Base-by-base conservation (phyloP, 2,113 vertebrate species). In the Psephotus haematonotus region DNA sequence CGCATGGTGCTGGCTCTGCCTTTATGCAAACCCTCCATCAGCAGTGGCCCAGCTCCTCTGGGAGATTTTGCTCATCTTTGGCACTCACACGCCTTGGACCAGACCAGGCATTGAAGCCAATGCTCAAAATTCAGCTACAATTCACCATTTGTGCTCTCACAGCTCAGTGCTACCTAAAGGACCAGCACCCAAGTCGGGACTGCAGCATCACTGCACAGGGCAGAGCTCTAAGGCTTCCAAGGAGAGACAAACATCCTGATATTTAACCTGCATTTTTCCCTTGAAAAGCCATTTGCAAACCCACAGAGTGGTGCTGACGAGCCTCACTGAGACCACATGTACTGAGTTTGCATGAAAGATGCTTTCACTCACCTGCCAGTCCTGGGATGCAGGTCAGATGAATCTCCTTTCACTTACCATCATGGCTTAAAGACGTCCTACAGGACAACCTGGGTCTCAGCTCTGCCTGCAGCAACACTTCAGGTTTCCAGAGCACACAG, bases 71-170 rank as follows among this genome's bases (percentile, higher is more conserved):
- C 37, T 43, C 17, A 0, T 29, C 17, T 49, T 9, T 3, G 5
- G 8, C 41, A 41, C 5, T 31, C 14, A 2, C 64, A 27, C 19
- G 17, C 11, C 43, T 37, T 69, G 57, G 59, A 29, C 3, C 17
- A 17, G 68, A n/a, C 67, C 2, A 7, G 27, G 50, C 27, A 14
- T 33, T 7, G 1, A 7, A 71, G 37, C n/a, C 31, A 10, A 17
- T 0, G 1, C 62, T n/a, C 1, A 0, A 5, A 7, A 37, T 2
- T 41, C 19, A 44, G 44, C 41, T 10, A 1, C 19, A 25, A 3
- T 7, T 41, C 62, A 6, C 23, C 37, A 0, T 0, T 10, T 1
- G 49, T 24, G 86, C 60, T 46, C 39, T 29, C 47, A 3, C 2
- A 7, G 31, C 68, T 79, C 63, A 3, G 57, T 5, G 63, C 63